Percentiles rank a stretch among this genome's conserved stretches.
These are phyloP conservation scores for Paragorgia papillata DNA, from an alignment of 92 coral and sea anemone species.

Conservation along the genomic window DNA sequence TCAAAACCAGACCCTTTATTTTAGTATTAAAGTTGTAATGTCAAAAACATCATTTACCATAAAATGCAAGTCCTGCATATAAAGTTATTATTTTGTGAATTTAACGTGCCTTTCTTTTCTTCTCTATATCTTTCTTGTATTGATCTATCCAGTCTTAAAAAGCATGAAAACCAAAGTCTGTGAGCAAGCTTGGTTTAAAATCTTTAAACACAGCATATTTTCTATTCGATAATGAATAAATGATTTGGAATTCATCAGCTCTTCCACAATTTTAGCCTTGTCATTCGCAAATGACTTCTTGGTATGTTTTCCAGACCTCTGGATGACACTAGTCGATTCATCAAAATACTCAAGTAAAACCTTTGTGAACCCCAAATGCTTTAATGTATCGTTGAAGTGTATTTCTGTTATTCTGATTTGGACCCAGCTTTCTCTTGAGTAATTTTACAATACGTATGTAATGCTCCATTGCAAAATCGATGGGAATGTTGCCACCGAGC, in stretches of 20 bases:
- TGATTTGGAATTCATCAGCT: constrained; percentile 6
- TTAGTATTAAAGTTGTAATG: too few relatives aligned
- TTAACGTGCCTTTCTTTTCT: constrained; percentile 13
- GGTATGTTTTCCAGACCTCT: constrained; percentile 53
- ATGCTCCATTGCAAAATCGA: constrained; percentile 58
- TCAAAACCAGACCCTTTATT: too few relatives aligned
- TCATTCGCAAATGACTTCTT: constrained; percentile 44
- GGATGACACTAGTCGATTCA: constrained; percentile 16
- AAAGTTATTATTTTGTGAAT: too few relatives aligned
- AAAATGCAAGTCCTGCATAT: too few relatives aligned
- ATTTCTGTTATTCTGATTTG: constrained; percentile 28
- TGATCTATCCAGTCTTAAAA: constrained; percentile 41
- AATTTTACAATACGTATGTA: constrained; percentile 44
- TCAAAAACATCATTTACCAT: too few relatives aligned
- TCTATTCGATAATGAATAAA: constrained; percentile 8
- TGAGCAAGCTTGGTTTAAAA: constrained; percentile 15
- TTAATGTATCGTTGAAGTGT: constrained; percentile 28
- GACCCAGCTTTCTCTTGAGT: constrained; percentile 49
- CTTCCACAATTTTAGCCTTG: constrained; percentile 20
- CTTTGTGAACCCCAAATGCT: constrained; percentile 26
- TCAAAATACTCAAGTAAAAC: constrained; percentile 49
- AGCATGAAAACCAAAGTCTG: constrained; percentile 22
- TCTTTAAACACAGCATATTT: constrained; percentile 10
- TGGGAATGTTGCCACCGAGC: constrained; percentile 39
- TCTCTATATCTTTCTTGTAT: constrained; percentile 11